phyloP scores from a whole-genome alignment of 2,888 invertebrate genomes.

The Hirtodrosophila histrioides region DNA sequence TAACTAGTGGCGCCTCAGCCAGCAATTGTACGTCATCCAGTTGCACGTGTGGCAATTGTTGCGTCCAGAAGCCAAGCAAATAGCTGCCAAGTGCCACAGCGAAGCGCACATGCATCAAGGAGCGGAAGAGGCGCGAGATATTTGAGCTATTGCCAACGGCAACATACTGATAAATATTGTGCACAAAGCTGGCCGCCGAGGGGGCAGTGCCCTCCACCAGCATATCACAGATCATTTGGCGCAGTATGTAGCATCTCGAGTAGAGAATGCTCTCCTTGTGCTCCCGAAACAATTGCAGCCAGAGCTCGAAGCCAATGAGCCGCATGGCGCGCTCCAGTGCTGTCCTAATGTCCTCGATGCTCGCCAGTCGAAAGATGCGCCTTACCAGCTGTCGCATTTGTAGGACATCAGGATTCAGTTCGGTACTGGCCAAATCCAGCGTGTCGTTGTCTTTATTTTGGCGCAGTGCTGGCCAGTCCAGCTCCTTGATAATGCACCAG shows the following conservation, averaged over 20 bases:
- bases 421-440: constrained; percentile 3
- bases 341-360: constrained; percentile 30
- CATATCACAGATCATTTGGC: constrained; percentile 66
- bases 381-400: constrained; percentile 60
- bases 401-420: constrained; percentile 31
- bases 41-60: constrained; percentile 47
- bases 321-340: constrained; percentile 52
- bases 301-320: constrained; percentile 42
- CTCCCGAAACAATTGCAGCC: constrained; percentile 59
- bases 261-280: constrained; percentile 50
- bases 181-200: constrained; percentile 45
- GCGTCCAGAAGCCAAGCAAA: constrained; percentile 52
- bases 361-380: constrained; percentile 55
- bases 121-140: constrained; percentile 43
- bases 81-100: constrained; percentile 44
- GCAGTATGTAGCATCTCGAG: constrained; percentile 52
- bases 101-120: constrained; percentile 46
- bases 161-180: constrained; percentile 49
- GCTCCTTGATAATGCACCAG: constrained; percentile 50
- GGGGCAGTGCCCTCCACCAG: constrained; percentile 21
- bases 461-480: constrained; percentile 50
- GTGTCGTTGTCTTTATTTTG: constrained; percentile 13
- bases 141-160: constrained; percentile 12
- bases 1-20: background rate
- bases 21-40: constrained; percentile 50